Percentiles rank a stretch among this genome's conserved stretches.
Evolutionary conservation across 2,888 invertebrate genomes (phyloP).

Genomic region (Drosophila niveifrons): DNA sequence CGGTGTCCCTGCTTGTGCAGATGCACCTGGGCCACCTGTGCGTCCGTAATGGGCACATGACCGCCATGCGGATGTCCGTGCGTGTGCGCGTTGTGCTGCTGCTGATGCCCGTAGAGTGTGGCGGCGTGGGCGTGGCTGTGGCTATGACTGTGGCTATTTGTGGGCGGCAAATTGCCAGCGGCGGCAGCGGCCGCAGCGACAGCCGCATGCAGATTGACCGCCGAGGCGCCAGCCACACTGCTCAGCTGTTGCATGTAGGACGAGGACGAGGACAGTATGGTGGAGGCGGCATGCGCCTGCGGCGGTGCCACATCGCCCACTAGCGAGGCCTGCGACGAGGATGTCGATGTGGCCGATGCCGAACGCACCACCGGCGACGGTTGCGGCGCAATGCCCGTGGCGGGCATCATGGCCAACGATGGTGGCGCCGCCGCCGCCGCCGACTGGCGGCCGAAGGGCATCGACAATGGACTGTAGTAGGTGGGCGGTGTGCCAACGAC

Average conservation of each 20-base stretch:
- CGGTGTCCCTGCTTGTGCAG: constrained; percentile 91
- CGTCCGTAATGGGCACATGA: constrained; percentile 87
- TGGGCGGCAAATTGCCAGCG: constrained; percentile 84
- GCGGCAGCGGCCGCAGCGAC: constrained; percentile 63
- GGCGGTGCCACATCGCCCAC: constrained; percentile 83
- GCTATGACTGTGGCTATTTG: constrained; percentile 65
- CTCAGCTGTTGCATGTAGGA: constrained; percentile 69
- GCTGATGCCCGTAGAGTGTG: constrained; percentile 40
- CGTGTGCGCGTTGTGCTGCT: constrained; percentile 30
- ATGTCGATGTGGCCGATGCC: constrained; percentile 86
- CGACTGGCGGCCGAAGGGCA: constrained; percentile 80
- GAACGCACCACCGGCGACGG: constrained; percentile 85
- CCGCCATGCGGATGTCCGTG: constrained; percentile 32
- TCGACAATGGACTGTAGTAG: constrained; percentile 81
- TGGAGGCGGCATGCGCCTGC: constrained; percentile 83
- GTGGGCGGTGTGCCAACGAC: constrained; percentile 77
- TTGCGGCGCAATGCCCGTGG: constrained; percentile 74
- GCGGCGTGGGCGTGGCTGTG: constrained; percentile 48
- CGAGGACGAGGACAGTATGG: constrained; percentile 73
- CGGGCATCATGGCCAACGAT: constrained; percentile 65
- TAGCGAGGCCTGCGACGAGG: constrained; percentile 84
- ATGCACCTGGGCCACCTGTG: constrained; percentile 89
- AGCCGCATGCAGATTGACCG: constrained; percentile 55
- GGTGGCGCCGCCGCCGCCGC: constrained; percentile 22
- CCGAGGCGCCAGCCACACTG: constrained; percentile 26